Base-by-base conservation (phyloP, 2,797 vertebrate species). In the Caiman crocodilus region DNA sequence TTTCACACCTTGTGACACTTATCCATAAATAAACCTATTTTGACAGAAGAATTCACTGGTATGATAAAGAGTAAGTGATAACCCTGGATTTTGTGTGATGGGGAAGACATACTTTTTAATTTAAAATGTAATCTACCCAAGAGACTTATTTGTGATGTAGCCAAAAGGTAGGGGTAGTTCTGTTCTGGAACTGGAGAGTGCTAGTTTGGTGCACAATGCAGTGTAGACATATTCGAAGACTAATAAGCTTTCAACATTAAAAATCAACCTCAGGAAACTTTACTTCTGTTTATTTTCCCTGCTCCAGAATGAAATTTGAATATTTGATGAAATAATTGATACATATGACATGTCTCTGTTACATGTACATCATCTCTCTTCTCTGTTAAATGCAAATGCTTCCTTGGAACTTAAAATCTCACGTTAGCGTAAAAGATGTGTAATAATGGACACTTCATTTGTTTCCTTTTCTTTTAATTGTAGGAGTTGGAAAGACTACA, bases 401-500 rank as follows among this genome's bases (percentile, higher is more conserved):
- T 16, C 73, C 61, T 74, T 14, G 2, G 28, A 87, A 9, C 79
- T 82, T 14, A 2, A 84, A 84, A 64, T 69, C 56, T 6, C 25
- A 12, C 8, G 76, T 84, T 73, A 61, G 64, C 85, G 21, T 13
- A 85, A 69, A 61, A 60, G 60, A 79, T 18, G 56, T 75, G 84
- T 90, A 88, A 89, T 90, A 18, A 76, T 30, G 1, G 23, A 1
- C 35, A 25, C 28, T 58, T 85, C 18, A 85, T 84, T 79, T 85
- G 60, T 84, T 92, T 93, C 59, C 14, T 42, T 28, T 69, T 60
- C 20, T 78, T 88, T 85, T 57, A 23, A 21, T 96, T 96, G 63
- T 92, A 99, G 99, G 99, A 80, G 98, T 99, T 96, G 99, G 99
- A 28, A 99, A 99, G 97, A 99, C 99, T 90, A 99, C 99, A 26